Percentiles rank a stretch among this genome's conserved stretches.
Evolutionary conservation across 92 coral and sea anemone genomes (phyloP).

Genomic region (Umimayanthus chanpuru): DNA sequence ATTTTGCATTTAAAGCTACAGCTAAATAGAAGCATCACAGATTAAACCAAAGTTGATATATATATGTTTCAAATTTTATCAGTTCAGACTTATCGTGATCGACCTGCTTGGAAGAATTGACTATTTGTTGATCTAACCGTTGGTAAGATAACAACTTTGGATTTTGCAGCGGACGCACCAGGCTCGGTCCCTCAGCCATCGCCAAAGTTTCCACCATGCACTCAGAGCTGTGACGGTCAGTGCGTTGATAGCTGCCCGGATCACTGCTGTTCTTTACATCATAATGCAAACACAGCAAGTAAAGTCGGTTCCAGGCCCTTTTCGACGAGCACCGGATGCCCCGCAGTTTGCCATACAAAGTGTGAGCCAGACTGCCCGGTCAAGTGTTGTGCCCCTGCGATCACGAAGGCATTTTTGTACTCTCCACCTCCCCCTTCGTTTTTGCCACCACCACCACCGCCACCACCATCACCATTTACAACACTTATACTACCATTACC

Average conservation of each 20-base stretch:
- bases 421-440: constrained; percentile 1
- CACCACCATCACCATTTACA: constrained; percentile 18
- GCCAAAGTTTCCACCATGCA: constrained; percentile 56
- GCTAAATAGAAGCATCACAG: neutral
- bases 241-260: constrained; percentile 68
- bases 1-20: neutral
- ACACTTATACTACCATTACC: neutral
- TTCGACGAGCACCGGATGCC: constrained; percentile 42
- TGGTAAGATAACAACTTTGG: neutral
- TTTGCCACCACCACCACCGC: constrained; percentile 14
- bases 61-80: too few relatives aligned
- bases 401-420: neutral
- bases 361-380: constrained; percentile 78
- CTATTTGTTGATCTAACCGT: neutral
- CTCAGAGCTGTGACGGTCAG: constrained; percentile 53
- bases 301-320: neutral
- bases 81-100: neutral
- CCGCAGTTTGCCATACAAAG: constrained; percentile 49
- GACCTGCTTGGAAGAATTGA: neutral
- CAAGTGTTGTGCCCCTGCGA: constrained; percentile 58
- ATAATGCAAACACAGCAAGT: neutral
- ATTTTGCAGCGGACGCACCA: constrained; percentile 62
- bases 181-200: constrained; percentile 68
- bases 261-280: constrained; percentile 60
- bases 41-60: neutral